A percentile compares a stretch with the other conserved stretches of the same genome.
phyloP scores from a whole-genome alignment of 2,113 vertebrate species.

The Hymenochirus boettgeri region DNA sequence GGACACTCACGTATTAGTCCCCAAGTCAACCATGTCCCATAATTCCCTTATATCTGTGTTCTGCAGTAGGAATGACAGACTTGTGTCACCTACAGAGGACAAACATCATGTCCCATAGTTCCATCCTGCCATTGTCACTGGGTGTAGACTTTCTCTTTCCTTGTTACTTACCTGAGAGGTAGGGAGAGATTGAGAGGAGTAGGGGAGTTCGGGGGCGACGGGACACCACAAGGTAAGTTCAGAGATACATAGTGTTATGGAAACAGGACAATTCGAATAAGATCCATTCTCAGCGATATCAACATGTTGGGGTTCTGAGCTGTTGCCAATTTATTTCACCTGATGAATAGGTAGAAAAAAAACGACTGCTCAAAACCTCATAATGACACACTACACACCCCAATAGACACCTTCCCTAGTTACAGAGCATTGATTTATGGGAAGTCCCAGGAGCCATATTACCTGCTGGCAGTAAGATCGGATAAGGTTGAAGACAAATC shows the following conservation, averaged over 20 bases:
- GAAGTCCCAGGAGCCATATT: background rate
- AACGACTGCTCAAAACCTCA: background rate
- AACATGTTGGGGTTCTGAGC: constrained; percentile 72
- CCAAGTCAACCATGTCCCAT: too few relatives aligned
- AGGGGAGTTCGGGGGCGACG: constrained; percentile 82
- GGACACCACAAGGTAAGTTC: constrained; percentile 80
- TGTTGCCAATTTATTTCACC: constrained; percentile 76
- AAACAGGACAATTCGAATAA: constrained; percentile 80
- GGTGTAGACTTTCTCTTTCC: too few relatives aligned
- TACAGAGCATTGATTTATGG: too few relatives aligned
- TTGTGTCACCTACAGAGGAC: too few relatives aligned
- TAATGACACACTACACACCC: background rate
- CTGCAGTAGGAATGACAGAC: background rate
- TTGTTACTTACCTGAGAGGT: constrained; percentile 74
- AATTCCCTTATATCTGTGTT: background rate
- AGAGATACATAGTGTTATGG: constrained; percentile 86
- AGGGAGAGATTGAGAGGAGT: constrained; percentile 86
- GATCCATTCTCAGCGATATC: constrained; percentile 79
- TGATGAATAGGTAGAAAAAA: too few relatives aligned
- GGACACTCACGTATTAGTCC: too few relatives aligned
- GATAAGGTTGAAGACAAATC: constrained; percentile 83
- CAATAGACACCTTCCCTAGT: background rate
- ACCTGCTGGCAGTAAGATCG: constrained; percentile 88
- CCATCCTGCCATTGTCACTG: background rate
- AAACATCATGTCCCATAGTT: background rate